These are phyloP conservation scores for Axea sp. DNA, from an alignment of 2,888 invertebrate genomes.

Conservation along the genomic window DNA sequence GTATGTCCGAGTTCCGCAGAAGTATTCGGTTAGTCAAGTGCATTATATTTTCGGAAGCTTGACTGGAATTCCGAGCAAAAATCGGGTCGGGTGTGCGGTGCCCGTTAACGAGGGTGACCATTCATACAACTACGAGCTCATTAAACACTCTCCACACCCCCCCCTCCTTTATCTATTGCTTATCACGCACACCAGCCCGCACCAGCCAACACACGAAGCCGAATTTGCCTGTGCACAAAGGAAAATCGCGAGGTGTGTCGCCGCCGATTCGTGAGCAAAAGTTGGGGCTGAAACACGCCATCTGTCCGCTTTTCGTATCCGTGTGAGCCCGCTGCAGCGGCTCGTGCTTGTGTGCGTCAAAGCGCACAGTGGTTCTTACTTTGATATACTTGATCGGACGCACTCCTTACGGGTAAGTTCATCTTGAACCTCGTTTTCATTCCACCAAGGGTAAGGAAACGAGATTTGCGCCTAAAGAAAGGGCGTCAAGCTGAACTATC, in stretches of 20 bases:
- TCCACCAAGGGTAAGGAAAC: conserved; percentile 57
- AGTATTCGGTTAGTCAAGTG: conserved; percentile 47
- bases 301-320: conserved; percentile 72
- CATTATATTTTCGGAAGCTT: conserved; percentile 38
- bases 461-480: conserved; percentile 51
- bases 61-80: conserved; percentile 30
- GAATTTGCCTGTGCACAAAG: conserved; percentile 16
- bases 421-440: conserved; percentile 60
- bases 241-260: conserved; percentile 60
- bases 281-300: conserved; percentile 72
- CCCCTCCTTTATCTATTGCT: conserved; percentile 78
- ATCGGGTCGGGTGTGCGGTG: conserved; percentile 57
- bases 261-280: conserved; percentile 55
- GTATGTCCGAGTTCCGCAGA: conserved; percentile 17
- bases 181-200: conserved; percentile 62
- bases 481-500: conserved; percentile 34
- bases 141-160: conserved; percentile 78
- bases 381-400: conserved; percentile 57
- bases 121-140: conserved; percentile 74
- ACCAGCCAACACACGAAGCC: conserved; percentile 17
- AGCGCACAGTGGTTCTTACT: conserved; percentile 61
- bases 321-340: conserved; percentile 13
- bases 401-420: conserved; percentile 52
- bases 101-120: conserved; percentile 60
- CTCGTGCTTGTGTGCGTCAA: conserved; percentile 10